A percentile compares a stretch with the other conserved stretches of the same genome.
phyloP scores from a whole-genome alignment of 37 sponge, comb jelly and placozoan genomes.

The Bolinopsis microptera region DNA sequence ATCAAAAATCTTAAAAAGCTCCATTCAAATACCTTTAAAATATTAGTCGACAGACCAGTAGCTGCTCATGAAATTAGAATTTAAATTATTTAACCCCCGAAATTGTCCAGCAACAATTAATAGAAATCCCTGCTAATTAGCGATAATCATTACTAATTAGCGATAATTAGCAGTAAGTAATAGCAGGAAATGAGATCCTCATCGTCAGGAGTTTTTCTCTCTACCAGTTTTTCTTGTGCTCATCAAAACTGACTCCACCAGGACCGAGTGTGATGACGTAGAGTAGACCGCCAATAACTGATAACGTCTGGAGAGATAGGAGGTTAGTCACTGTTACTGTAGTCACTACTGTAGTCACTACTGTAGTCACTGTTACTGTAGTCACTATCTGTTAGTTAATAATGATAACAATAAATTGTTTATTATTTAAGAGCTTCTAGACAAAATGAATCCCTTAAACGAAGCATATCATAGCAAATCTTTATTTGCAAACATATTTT shows the following conservation, averaged over 20 bases:
- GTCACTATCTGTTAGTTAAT: too few relatives aligned
- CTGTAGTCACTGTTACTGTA: too few relatives aligned
- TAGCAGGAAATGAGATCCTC: neutral
- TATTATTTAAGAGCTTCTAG: too few relatives aligned
- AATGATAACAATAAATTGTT: too few relatives aligned
- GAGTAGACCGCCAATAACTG: slow-evolving; percentile 96
- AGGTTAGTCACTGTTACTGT: neutral
- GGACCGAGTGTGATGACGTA: slow-evolving; percentile 94
- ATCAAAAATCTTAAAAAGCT: neutral
- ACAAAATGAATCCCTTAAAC: too few relatives aligned
- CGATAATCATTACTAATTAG: neutral
- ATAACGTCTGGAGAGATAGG: slow-evolving; percentile 79
- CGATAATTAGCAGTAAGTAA: neutral
- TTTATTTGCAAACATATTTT: too few relatives aligned
- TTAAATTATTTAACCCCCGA: neutral
- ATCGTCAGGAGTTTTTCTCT: neutral
- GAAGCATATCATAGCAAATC: too few relatives aligned
- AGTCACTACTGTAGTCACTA: too few relatives aligned
- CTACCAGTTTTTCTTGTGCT: slow-evolving; percentile 96
- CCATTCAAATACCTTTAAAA: neutral
- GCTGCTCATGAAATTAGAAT: neutral
- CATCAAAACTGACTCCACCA: slow-evolving; percentile 96
- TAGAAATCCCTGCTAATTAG: neutral
- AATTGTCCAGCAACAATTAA: neutral
- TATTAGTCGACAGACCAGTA: neutral